These are phyloP conservation scores for Parelbella ahira DNA, from an alignment of 2,888 invertebrate genomes.

Conservation along the genomic window DNA sequence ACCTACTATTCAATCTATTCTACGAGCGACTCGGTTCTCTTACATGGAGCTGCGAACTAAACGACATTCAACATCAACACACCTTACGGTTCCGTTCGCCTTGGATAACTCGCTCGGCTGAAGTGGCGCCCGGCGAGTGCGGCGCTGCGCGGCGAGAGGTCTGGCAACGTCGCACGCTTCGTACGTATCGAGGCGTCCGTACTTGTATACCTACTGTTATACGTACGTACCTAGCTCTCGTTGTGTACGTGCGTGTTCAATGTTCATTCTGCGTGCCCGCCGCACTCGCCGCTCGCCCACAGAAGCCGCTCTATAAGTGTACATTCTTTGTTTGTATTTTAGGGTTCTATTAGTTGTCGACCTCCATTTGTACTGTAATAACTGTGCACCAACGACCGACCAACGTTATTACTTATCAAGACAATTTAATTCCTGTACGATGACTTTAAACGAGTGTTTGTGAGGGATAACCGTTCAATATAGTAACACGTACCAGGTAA, in stretches of 20 bases:
- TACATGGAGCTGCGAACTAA: too few relatives aligned
- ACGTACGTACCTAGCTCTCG: slow-evolving; percentile 8
- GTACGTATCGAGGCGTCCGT: slow-evolving; percentile 35
- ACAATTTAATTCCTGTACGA: too few relatives aligned
- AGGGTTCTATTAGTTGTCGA: slow-evolving; percentile 8
- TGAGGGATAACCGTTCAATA: too few relatives aligned
- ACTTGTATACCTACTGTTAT: slow-evolving; percentile 8
- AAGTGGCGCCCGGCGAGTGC: slow-evolving; percentile 48
- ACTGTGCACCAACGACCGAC: too few relatives aligned
- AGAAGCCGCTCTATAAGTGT: slow-evolving; percentile 13
- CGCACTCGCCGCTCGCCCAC: slow-evolving; percentile 22
- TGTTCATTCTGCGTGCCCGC: slow-evolving; percentile 26
- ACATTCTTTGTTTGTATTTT: slow-evolving; percentile 10
- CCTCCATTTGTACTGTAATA: too few relatives aligned
- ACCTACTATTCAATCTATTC: too few relatives aligned
- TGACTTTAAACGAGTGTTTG: too few relatives aligned
- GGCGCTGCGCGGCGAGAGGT: slow-evolving; percentile 40
- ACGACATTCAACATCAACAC: slow-evolving; percentile 33
- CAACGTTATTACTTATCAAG: too few relatives aligned
- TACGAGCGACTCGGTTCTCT: not conserved
- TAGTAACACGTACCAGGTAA: too few relatives aligned
- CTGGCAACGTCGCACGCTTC: slow-evolving; percentile 54
- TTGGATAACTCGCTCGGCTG: slow-evolving; percentile 42
- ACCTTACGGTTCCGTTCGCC: slow-evolving; percentile 48
- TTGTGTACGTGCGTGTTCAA: slow-evolving; percentile 28